Percentiles rank a stretch among this genome's conserved stretches.
These are phyloP conservation scores for Centruroides vittatus DNA, from an alignment of 1,140 invertebrate genomes.

Conservation along the genomic window DNA sequence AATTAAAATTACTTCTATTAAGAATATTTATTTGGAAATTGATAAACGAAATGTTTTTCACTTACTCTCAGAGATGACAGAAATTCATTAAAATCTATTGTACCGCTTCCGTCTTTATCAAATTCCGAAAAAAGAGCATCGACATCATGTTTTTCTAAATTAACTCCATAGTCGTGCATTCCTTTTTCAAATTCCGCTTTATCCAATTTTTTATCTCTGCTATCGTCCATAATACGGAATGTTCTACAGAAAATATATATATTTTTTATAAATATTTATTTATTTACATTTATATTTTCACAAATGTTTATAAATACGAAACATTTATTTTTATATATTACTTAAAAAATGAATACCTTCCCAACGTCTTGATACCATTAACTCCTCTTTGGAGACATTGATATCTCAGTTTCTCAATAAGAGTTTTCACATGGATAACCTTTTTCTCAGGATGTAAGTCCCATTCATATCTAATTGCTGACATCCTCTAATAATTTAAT, in stretches of 20 bases:
- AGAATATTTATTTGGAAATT: too few species aligned
- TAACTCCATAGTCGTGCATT: constrained; percentile 57
- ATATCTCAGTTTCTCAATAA: constrained; percentile 65
- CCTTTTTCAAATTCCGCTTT: constrained; percentile 69
- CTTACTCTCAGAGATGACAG: constrained; percentile 66
- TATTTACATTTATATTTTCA: too few species aligned
- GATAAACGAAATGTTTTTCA: constrained; percentile 5
- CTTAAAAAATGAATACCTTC: constrained; percentile 42
- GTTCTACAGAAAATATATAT: too few species aligned
- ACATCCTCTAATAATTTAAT: too few species aligned
- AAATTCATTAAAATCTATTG: constrained; percentile 78
- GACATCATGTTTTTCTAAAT: constrained; percentile 41
- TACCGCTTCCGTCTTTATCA: constrained; percentile 70
- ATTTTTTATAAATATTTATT: too few species aligned
- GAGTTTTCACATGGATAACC: constrained; percentile 16
- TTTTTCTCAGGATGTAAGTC: not conserved
- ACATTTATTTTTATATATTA: not conserved
- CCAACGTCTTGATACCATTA: constrained; percentile 71
- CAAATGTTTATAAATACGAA: too few species aligned
- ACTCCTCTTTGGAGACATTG: constrained; percentile 71
- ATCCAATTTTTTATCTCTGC: constrained; percentile 66
- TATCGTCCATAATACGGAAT: constrained; percentile 83
- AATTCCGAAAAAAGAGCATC: constrained; percentile 53
- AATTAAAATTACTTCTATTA: too few species aligned
- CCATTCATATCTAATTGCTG: too few species aligned